These are phyloP conservation scores for Latrodectus hesperus DNA, from an alignment of 2,888 invertebrate species.

Conservation along the genomic window DNA sequence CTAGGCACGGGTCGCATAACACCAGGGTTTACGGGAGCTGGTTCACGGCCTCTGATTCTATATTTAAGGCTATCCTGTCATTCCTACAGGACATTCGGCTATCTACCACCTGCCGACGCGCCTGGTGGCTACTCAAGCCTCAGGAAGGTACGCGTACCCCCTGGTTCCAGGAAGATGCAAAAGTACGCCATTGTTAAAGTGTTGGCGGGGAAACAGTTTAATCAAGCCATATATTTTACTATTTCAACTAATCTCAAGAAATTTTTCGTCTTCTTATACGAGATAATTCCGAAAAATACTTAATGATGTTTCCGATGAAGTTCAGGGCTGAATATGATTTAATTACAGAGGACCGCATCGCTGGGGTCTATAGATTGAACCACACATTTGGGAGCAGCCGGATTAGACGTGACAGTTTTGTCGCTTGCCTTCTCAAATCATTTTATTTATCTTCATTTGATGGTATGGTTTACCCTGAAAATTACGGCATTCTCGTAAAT, in stretches of 20 bases:
- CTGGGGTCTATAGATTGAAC: neutral
- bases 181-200: constrained; percentile 10
- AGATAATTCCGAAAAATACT: constrained; percentile 12
- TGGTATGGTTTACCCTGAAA: neutral
- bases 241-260: constrained; percentile 15
- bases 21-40: too few species aligned
- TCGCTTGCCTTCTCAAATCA: neutral
- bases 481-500: neutral
- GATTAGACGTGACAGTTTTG: neutral
- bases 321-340: constrained; percentile 18
- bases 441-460: neutral
- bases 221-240: neutral
- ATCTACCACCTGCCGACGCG: too few species aligned
- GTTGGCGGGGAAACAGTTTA: neutral
- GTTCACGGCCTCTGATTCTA: too few species aligned
- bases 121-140: too few species aligned
- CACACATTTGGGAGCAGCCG: neutral
- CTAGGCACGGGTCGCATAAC: too few species aligned
- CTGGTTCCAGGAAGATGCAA: too few species aligned
- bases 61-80: too few species aligned
- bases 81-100: too few species aligned
- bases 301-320: neutral
- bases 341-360: neutral
- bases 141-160: too few species aligned
- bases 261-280: constrained; percentile 5